Conservation (phyloP, 2,113 vertebrate species). For the Atherinomorus stipes region DNA sequence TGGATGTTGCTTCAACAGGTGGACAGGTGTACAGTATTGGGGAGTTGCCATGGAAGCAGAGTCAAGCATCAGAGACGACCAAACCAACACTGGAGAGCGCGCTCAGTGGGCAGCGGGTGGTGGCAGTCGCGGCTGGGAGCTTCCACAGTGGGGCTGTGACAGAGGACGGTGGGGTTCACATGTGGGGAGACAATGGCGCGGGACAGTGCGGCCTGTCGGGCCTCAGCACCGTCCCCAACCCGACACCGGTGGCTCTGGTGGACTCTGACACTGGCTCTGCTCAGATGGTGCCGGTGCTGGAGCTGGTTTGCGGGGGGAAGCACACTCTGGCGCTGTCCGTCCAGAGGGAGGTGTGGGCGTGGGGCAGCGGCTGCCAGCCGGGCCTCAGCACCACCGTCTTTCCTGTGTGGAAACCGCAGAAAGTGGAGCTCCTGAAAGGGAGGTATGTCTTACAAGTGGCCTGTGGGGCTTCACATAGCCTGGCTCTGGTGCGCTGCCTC, state of each 20-base stretch:
- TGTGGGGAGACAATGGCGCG: constrained; percentile 94
- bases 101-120: constrained; percentile 86
- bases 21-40: constrained; percentile 96
- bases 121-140: constrained; percentile 90
- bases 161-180: constrained; percentile 89
- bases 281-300: constrained; percentile 85
- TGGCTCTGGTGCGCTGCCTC: constrained; percentile 91
- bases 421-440: constrained; percentile 91
- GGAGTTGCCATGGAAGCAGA: constrained; percentile 88
- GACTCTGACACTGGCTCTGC: constrained; percentile 79
- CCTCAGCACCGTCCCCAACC: constrained; percentile 85
- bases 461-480: constrained; percentile 92
- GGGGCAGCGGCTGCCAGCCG: constrained; percentile 94
- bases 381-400: constrained; percentile 85
- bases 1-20: constrained; percentile 73
- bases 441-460: constrained; percentile 92
- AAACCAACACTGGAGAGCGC: constrained; percentile 86
- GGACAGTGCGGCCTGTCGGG: constrained; percentile 92
- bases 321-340: constrained; percentile 91
- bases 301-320: constrained; percentile 92
- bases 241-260: constrained; percentile 86
- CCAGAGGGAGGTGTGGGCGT: constrained; percentile 93
- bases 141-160: constrained; percentile 93
- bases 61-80: constrained; percentile 46
- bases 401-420: constrained; percentile 91